Evolutionary conservation across 2,113 vertebrate genomes (phyloP).

Genomic region (Jaculus jaculus): DNA sequence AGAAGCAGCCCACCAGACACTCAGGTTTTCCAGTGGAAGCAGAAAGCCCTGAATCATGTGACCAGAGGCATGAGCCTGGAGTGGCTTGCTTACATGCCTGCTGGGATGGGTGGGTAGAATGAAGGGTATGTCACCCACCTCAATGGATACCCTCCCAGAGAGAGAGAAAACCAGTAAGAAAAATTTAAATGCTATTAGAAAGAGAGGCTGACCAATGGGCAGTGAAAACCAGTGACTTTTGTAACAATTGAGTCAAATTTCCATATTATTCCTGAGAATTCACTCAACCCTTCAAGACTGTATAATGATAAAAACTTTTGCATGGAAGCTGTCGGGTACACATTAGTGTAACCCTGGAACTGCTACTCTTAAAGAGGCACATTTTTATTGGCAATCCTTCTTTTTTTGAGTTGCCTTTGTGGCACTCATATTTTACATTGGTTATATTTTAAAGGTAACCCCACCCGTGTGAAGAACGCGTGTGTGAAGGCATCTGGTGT

Average conservation of each 20-base stretch:
- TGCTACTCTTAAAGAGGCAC: neutral
- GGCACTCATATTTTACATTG: neutral
- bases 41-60: fast-evolving
- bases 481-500: neutral
- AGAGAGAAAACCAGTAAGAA: neutral
- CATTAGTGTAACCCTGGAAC: neutral
- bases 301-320: neutral
- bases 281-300: neutral
- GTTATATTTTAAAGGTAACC: neutral
- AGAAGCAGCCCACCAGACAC: neutral
- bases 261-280: neutral
- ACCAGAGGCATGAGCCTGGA: neutral
- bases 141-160: neutral
- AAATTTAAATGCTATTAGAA: neutral
- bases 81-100: fast-evolving
- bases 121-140: neutral
- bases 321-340: neutral
- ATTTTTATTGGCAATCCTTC: neutral
- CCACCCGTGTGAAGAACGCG: neutral
- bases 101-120: neutral
- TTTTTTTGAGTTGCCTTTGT: neutral
- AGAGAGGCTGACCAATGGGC: neutral
- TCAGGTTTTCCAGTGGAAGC: neutral
- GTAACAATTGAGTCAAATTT: neutral
- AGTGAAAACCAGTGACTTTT: neutral